Conservation (phyloP, 2,888 invertebrate species). For the Matsumyia berberina region DNA sequence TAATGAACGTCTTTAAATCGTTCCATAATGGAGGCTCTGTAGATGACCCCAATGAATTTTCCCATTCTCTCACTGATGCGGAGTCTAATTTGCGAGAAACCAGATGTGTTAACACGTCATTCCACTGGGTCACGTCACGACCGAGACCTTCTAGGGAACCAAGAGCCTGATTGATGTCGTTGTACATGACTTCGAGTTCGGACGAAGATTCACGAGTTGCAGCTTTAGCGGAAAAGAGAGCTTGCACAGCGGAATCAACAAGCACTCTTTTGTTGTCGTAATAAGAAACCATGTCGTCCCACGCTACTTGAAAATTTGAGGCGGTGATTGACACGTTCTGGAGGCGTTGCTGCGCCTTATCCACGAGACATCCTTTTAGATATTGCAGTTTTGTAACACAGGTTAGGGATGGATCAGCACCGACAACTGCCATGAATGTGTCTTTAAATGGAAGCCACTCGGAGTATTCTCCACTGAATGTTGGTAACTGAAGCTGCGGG, state of each 20-base stretch:
- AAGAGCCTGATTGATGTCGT: conserved; percentile 22
- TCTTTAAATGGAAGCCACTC: conserved; percentile 16
- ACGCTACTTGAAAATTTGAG: conserved; percentile 24
- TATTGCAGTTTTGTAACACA: conserved; percentile 35
- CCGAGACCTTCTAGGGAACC: conserved; percentile 26
- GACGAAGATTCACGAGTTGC: conserved; percentile 29
- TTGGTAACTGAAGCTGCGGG: background rate
- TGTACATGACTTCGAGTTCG: conserved; percentile 24
- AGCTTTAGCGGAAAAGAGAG: conserved; percentile 25
- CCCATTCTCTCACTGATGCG: conserved; percentile 19
- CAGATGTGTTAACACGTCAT: conserved; percentile 11
- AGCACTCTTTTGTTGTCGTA: conserved; percentile 31
- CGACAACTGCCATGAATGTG: conserved; percentile 2
- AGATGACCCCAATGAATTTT: conserved; percentile 23
- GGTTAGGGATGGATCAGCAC: conserved; percentile 9
- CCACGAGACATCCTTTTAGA: conserved; percentile 21
- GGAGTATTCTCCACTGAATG: background rate
- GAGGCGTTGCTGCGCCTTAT: background rate
- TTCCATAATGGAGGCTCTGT: conserved; percentile 22
- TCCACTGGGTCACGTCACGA: conserved; percentile 18
- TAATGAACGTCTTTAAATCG: conserved; percentile 6
- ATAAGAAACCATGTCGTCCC: conserved; percentile 28
- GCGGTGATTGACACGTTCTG: conserved; percentile 2
- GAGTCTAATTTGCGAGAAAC: conserved; percentile 14
- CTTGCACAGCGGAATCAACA: conserved; percentile 11